Conservation (phyloP, 2,113 vertebrate genomes). For the Epinephelus lanceolatus region DNA sequence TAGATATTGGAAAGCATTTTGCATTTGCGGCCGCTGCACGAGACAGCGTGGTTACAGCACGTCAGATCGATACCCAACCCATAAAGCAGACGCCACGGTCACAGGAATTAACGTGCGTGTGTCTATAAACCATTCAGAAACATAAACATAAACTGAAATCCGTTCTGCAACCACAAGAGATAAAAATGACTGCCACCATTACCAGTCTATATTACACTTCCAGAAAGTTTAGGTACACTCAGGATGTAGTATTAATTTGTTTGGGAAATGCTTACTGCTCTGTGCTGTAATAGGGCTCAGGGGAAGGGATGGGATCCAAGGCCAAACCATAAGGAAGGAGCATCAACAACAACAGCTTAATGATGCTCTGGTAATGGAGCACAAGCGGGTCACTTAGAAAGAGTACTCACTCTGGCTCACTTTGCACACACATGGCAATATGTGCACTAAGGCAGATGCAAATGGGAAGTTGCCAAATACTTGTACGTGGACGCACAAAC, state of each 20-base stretch:
- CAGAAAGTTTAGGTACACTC: slow-evolving; percentile 78
- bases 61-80: slow-evolving; percentile 54
- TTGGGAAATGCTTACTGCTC: slow-evolving; percentile 80
- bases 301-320: slow-evolving; percentile 69
- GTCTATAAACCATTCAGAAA: slow-evolving; percentile 56
- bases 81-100: slow-evolving; percentile 72
- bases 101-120: slow-evolving; percentile 35
- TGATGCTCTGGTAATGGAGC: slow-evolving; percentile 75
- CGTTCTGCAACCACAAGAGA: slow-evolving; percentile 56
- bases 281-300: slow-evolving; percentile 63
- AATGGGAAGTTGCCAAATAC: background rate
- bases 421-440: slow-evolving; percentile 23
- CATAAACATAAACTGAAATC: slow-evolving; percentile 63
- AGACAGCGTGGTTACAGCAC: slow-evolving; percentile 55
- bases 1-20: slow-evolving; percentile 71
- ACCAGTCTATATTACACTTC: slow-evolving; percentile 77
- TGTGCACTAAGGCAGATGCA: slow-evolving; percentile 17
- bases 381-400: slow-evolving; percentile 57
- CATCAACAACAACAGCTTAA: slow-evolving; percentile 71
- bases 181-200: slow-evolving; percentile 63
- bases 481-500: background rate
- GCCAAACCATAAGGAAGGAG: slow-evolving; percentile 72
- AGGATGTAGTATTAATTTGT: slow-evolving; percentile 75
- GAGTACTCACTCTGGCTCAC: slow-evolving; percentile 52
- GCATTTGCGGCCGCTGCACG: slow-evolving; percentile 55